Conservation (phyloP, 2,113 vertebrate species). For the Onychorhynchus coronatus region DNA sequence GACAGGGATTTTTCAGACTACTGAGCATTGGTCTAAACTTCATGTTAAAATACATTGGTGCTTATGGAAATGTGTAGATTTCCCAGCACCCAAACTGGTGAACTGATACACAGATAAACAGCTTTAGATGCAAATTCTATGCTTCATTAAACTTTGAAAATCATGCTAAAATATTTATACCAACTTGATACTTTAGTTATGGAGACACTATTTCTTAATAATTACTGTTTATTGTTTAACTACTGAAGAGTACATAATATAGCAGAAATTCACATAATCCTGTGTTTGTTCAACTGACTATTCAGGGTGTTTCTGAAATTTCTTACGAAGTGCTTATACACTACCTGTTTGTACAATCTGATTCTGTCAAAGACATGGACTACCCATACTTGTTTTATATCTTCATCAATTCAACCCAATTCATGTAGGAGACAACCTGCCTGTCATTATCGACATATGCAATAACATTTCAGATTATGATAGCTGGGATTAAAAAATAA, state of each 20-base stretch:
- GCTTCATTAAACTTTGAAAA: neutral
- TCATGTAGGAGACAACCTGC: neutral
- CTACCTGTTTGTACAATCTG: neutral
- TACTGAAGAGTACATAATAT: neutral
- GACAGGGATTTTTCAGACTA: neutral
- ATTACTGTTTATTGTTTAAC: neutral
- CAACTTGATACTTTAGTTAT: neutral
- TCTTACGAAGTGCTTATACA: neutral
- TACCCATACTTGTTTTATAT: neutral
- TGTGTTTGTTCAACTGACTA: neutral
- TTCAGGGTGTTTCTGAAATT: neutral
- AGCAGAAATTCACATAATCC: neutral
- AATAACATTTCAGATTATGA: neutral
- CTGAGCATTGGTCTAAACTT: neutral
- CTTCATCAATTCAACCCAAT: neutral
- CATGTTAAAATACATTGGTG: neutral
- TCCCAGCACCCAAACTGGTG: neutral
- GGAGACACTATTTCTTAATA: neutral
- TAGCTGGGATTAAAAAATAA: neutral
- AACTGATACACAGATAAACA: fast-evolving
- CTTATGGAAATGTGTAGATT: neutral
- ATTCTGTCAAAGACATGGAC: neutral
- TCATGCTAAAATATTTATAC: neutral
- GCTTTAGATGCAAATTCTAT: neutral
- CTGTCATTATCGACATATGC: neutral